Conservation (phyloP, 2,113 vertebrate species). For the Falcunculus frontatus region DNA sequence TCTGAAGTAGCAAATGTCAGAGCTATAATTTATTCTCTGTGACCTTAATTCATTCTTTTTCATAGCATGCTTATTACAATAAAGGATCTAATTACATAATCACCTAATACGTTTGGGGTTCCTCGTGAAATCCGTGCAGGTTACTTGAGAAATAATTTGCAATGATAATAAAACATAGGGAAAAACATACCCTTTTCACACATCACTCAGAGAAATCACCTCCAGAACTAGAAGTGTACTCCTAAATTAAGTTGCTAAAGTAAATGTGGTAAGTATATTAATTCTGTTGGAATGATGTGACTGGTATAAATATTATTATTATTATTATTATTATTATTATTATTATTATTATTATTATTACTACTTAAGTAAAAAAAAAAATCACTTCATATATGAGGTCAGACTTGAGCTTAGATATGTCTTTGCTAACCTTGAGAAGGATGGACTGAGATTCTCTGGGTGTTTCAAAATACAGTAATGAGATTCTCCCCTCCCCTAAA, state of each 20-base stretch:
- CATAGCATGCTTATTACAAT: background rate
- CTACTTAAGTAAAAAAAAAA: background rate
- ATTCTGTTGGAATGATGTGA: background rate
- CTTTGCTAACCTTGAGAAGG: background rate
- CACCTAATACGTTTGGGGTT: background rate
- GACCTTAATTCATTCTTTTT: conserved; percentile 1
- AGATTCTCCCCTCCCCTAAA: background rate
- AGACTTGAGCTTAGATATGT: background rate
- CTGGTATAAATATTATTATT: background rate
- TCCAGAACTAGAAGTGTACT: background rate
- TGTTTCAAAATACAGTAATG: background rate
- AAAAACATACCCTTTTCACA: background rate
- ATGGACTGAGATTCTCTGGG: background rate
- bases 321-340: background rate
- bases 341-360: too few relatives aligned
- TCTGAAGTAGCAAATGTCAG: background rate
- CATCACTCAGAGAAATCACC: background rate
- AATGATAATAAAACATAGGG: background rate
- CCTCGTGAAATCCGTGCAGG: background rate
- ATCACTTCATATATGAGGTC: background rate
- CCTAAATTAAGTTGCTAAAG: background rate
- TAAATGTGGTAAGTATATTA: background rate
- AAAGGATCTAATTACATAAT: background rate
- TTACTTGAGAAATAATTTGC: background rate
- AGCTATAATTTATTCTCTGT: background rate